Evolutionary conservation across 2,113 vertebrate species (phyloP).

Genomic region (Alethe castanea): DNA sequence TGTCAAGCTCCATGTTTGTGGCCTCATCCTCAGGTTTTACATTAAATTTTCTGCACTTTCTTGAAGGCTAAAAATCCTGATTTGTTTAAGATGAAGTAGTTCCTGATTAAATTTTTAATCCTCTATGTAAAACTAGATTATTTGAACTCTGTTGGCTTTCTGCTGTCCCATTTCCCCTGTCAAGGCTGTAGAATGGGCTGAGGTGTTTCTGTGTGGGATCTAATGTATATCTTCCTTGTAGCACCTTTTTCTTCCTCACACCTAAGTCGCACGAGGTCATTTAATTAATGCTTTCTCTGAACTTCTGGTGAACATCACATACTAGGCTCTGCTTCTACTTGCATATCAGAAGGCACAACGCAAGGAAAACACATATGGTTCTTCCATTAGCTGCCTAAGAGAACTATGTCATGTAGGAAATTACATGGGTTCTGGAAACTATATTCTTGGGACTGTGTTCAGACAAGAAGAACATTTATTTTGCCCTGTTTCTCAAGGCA

Average conservation of each 20-base stretch:
- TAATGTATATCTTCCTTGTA: neutral
- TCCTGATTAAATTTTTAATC: neutral
- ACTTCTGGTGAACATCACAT: neutral
- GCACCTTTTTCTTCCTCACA: neutral
- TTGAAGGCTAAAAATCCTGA: neutral
- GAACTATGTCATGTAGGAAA: neutral
- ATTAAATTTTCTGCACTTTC: neutral
- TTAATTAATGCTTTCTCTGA: neutral
- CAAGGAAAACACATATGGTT: neutral
- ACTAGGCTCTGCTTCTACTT: neutral
- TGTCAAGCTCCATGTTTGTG: neutral
- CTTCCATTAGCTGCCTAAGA: neutral
- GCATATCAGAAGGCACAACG: neutral
- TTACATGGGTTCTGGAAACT: accelerated
- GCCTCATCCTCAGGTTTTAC: neutral
- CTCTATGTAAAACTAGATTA: neutral
- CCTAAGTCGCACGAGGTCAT: neutral
- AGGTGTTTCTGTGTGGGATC: neutral
- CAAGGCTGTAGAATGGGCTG: neutral
- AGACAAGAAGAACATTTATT: neutral
- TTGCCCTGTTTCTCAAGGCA: neutral
- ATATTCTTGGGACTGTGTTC: neutral
- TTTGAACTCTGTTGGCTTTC: neutral
- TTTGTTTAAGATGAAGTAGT: neutral
- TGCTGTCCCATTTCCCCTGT: accelerated